A percentile compares a stretch with the other conserved stretches of the same genome.
Conservation (phyloP, 2,113 vertebrate genomes). For the Rhinoderma darwinii region DNA sequence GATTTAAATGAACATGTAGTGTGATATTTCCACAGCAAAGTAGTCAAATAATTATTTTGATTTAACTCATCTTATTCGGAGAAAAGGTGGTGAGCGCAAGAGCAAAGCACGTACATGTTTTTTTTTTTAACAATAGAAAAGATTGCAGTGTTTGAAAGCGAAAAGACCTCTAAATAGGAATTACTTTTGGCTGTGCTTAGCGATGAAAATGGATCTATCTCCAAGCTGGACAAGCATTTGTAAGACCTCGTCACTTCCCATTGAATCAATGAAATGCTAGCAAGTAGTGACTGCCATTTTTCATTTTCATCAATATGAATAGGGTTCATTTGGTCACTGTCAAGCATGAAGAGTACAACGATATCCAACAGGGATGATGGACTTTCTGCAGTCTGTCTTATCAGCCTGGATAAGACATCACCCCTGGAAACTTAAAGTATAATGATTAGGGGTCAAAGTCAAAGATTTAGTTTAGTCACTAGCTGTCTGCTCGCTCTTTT, state of each 20-base stretch:
- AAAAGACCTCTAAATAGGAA: constrained; percentile 2
- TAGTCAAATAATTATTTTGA: constrained; percentile 19
- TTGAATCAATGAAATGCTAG: neutral
- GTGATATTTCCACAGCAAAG: neutral
- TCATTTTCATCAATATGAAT: constrained; percentile 58
- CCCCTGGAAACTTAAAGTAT: constrained; percentile 13
- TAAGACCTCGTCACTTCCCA: constrained; percentile 47
- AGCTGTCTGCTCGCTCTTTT: neutral
- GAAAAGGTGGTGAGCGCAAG: constrained; percentile 48
- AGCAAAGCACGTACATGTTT: neutral
- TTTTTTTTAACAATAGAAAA: neutral
- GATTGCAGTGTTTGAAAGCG: neutral
- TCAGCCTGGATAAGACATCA: neutral
- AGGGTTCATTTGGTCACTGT: constrained; percentile 47
- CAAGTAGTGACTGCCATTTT: constrained; percentile 46
- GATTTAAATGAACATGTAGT: neutral
- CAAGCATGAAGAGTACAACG: constrained; percentile 35
- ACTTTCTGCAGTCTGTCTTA: constrained; percentile 26
- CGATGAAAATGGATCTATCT: constrained; percentile 27
- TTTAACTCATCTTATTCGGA: neutral
- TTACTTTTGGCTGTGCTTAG: constrained; percentile 1
- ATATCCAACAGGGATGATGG: constrained; percentile 38
- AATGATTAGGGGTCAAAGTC: constrained; percentile 16
- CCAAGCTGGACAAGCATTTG: constrained; percentile 31
- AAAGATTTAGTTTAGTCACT: neutral